phyloP scores from a whole-genome alignment of 2,797 vertebrate genomes.

The Moxostoma hubbsi region DNA sequence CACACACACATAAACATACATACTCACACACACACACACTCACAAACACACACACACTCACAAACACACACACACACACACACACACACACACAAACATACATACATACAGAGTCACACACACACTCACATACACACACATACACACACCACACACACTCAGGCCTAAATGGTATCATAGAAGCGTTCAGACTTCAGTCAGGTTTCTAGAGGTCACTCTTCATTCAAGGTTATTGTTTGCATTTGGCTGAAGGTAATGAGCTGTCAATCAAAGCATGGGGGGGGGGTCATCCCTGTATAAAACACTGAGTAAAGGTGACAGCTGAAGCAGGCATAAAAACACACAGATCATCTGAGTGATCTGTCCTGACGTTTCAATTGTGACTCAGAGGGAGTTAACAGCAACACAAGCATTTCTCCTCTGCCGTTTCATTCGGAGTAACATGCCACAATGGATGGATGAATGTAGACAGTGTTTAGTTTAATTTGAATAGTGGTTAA shows the following conservation, averaged over 20 bases:
- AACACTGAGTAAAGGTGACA: conserved; percentile 46
- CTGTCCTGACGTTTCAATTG: conserved; percentile 22
- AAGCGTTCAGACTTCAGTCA: conserved; percentile 21
- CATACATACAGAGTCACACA: neutral
- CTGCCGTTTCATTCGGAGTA: neutral
- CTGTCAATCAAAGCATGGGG: conserved; percentile 48
- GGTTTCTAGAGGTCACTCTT: conserved; percentile 23
- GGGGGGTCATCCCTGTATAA: conserved; percentile 18
- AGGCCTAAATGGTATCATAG: conserved; percentile 15
- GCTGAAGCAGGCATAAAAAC: conserved; percentile 42
- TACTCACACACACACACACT: neutral
- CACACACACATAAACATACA: neutral
- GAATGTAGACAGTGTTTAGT: neutral
- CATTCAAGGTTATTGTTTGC: conserved; percentile 46
- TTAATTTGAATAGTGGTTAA: neutral
- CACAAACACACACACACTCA: conserved; percentile 6
- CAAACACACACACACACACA: neutral
- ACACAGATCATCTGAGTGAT: conserved; percentile 28
- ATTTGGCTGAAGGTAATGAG: conserved; percentile 54
- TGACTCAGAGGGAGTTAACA: conserved; percentile 33
- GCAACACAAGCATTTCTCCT: neutral
- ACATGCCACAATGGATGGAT: neutral
- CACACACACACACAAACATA: conserved; percentile 7
- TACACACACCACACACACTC: neutral
- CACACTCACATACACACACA: neutral